These are phyloP conservation scores for Leptosomus discolor DNA, from an alignment of 2,113 vertebrate genomes.

Conservation along the genomic window DNA sequence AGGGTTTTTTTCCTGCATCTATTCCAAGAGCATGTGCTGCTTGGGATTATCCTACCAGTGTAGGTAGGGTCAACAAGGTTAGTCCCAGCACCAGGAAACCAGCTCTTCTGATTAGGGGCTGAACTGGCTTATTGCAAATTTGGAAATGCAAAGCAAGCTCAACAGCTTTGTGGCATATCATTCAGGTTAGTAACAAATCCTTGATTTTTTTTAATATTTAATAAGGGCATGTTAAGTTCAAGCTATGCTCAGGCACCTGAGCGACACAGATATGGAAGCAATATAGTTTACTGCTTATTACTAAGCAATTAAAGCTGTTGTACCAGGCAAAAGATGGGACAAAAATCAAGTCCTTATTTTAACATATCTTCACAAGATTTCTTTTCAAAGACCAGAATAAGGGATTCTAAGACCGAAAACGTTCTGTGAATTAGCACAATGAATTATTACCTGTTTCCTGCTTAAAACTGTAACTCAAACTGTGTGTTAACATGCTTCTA, in stretches of 20 bases:
- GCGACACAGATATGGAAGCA: not conserved
- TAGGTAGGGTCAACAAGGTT: not conserved
- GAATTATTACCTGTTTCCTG: not conserved
- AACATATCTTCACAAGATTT: not conserved
- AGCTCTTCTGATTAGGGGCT: not conserved
- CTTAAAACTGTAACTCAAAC: not conserved
- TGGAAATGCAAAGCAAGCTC: not conserved
- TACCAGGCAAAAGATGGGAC: not conserved
- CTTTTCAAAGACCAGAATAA: not conserved
- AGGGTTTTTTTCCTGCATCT: not conserved
- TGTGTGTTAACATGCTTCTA: not conserved
- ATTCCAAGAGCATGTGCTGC: not conserved
- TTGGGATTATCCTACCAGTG: not conserved
- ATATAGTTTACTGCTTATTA: not conserved
- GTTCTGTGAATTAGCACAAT: not conserved
- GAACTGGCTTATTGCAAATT: not conserved
- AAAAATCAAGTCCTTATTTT: not conserved
- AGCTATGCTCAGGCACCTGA: not conserved
- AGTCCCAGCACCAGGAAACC: not conserved
- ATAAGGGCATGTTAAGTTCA: not conserved
- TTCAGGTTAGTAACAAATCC: not conserved
- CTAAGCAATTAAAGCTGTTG: not conserved
- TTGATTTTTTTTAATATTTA: not conserved
- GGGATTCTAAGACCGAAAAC: not conserved
- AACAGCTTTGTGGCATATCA: not conserved